phyloP scores from a whole-genome alignment of 2,888 invertebrate species.

The Drosophila incognita region DNA sequence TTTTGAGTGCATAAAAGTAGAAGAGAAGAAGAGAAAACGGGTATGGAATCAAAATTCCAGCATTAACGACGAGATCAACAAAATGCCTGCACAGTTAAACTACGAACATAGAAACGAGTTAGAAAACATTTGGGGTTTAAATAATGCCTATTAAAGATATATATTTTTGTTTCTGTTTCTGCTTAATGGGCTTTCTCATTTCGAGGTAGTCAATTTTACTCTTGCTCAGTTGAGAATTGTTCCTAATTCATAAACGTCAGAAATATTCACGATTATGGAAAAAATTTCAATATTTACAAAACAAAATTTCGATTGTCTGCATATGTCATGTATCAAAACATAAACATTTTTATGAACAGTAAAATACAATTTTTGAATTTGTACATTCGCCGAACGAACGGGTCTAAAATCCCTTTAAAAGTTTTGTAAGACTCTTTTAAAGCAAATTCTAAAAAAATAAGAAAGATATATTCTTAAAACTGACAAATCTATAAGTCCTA shows the following conservation, averaged over 20 bases:
- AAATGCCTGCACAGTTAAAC: conserved; percentile 48
- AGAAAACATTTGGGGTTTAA: neutral
- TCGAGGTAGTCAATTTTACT: neutral
- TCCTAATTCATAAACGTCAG: neutral
- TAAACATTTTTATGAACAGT: neutral
- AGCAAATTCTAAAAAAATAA: neutral
- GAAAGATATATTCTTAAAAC: neutral
- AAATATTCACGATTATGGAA: neutral
- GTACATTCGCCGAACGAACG: neutral
- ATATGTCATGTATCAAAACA: neutral
- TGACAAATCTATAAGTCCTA: neutral
- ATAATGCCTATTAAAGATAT: neutral
- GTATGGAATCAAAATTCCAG: conserved; percentile 82
- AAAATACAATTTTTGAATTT: neutral
- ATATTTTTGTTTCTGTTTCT: neutral
- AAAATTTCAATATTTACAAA: neutral
- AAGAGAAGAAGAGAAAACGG: conserved; percentile 79
- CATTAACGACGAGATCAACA: conserved; percentile 70
- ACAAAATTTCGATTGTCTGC: neutral
- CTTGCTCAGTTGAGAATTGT: neutral
- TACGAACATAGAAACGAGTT: conserved; percentile 39
- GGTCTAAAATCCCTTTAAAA: neutral
- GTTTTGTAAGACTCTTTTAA: neutral
- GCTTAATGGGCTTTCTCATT: neutral
- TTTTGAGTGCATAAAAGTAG: conserved; percentile 68